Base-by-base conservation (phyloP, 2,888 invertebrate species). In the Dione vanillae region DNA sequence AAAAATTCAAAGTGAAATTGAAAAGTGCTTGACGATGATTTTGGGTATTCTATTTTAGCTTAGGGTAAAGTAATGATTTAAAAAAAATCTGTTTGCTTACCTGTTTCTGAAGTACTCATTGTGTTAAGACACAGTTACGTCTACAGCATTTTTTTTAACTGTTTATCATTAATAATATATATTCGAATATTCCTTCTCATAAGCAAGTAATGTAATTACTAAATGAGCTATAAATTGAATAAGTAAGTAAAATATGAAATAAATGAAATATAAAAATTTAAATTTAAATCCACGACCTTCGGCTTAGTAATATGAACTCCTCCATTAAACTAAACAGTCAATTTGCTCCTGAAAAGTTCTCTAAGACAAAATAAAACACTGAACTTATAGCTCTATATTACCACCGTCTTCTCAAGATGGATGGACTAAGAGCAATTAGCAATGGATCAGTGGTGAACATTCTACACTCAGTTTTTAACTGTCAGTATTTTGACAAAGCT, bases 391-490 rank as follows among this genome's bases (percentile, higher is more conserved):
- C 35, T 37, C 37, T 19, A 14, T 54, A 11, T 58, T 58, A 51
- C 40, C n/a, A 67, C 52, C 61, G 67, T 49, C 41, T 59, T 19
- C 41, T 47, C 43, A 84, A 86, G 87, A 87, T 87, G 83, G 84
- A 88, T 87, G 74, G 82, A 78, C 79, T 67, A 73, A 62, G 75
- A 78, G 83, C 83, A 87, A 88, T 88, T 87, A 87, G 86, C 80
- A 78, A 78, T 80, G 84, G 83, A 81, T 84, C 67, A 41, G 37
- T 49, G 40, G 61, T 51, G 81, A 80, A 79, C 79, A 79, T 83
- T 77, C 80, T 77, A 77, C 85, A 81, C 83, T 84, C 83, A 81
- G 84, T 85, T 86, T 88, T 85, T 86, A 85, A 85, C 83, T 78
- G 83, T 79, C 82, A 82, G 83, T 81, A 76, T 83, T 85, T 83